phyloP scores from a whole-genome alignment of 1,140 invertebrate species.

The Ridgeia piscesae region DNA sequence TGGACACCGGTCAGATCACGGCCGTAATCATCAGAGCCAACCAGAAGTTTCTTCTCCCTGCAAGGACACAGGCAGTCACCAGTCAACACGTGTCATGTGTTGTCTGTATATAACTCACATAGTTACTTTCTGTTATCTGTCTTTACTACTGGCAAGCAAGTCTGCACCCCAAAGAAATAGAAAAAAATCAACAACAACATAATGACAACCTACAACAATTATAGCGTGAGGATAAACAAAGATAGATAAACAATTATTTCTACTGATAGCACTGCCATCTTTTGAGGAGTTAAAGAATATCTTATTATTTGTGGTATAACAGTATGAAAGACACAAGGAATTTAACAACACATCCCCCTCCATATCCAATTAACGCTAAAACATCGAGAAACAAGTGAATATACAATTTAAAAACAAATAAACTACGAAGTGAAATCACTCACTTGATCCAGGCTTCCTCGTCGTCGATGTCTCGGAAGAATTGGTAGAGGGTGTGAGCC shows the following conservation, averaged over 20 bases:
- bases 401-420: not conserved
- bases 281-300: not conserved
- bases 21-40: conserved; percentile 97
- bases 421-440: conserved; percentile 35
- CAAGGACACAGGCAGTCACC: not conserved
- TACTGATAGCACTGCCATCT: not conserved
- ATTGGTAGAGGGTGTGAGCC: conserved; percentile 97
- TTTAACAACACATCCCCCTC: too few relatives aligned
- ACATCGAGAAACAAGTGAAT: not conserved
- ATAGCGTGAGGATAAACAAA: not conserved
- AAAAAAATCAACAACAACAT: too few relatives aligned
- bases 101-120: not conserved
- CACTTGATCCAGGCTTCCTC: conserved; percentile 99
- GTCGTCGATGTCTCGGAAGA: conserved; percentile 98
- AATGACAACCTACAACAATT: not conserved
- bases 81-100: not conserved
- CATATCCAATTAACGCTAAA: too few relatives aligned
- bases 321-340: too few relatives aligned
- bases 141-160: not conserved
- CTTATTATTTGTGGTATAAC: too few relatives aligned
- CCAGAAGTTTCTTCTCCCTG: conserved; percentile 94
- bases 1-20: conserved; percentile 96
- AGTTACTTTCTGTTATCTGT: not conserved
- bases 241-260: not conserved
- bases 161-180: not conserved